Conservation (phyloP, 30 jellyfish, hydroid and myxozoan genomes). For the Sanderia malayensis region DNA sequence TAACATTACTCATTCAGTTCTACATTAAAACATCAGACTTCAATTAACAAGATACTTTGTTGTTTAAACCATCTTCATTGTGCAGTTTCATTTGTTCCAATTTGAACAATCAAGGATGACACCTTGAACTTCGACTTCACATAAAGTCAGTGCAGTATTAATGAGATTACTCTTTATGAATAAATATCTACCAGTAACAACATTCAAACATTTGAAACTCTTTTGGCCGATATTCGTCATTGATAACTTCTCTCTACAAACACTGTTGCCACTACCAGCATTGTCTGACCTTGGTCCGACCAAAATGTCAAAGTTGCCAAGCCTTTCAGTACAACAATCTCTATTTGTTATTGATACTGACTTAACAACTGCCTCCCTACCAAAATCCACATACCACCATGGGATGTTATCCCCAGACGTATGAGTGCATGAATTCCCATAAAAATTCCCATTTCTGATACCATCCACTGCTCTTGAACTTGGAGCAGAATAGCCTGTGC, state of each 20-base stretch:
- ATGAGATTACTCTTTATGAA: not conserved
- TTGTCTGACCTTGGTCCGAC: not conserved
- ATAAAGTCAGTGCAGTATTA: not conserved
- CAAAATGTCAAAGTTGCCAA: not conserved
- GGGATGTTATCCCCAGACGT: not conserved
- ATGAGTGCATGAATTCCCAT: not conserved
- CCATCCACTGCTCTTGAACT: slow-evolving; percentile 2
- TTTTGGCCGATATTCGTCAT: not conserved
- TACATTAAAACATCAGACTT: too few species aligned
- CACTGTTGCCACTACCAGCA: not conserved
- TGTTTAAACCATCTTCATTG: too few species aligned
- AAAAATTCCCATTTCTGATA: not conserved
- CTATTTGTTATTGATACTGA: slow-evolving; percentile 1
- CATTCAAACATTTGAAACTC: not conserved
- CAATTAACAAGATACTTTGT: too few species aligned
- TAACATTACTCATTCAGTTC: too few species aligned
- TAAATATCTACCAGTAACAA: not conserved
- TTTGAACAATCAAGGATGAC: too few species aligned
- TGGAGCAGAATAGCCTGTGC: not conserved
- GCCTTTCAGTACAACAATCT: not conserved
- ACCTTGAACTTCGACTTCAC: slow-evolving; percentile 1
- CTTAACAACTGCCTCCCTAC: not conserved
- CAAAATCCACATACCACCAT: slow-evolving; percentile 1
- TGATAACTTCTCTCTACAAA: not conserved
- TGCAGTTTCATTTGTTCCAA: too few species aligned